Base-by-base conservation (phyloP, 2,888 invertebrate genomes). In the Polyommatus iphigenia region DNA sequence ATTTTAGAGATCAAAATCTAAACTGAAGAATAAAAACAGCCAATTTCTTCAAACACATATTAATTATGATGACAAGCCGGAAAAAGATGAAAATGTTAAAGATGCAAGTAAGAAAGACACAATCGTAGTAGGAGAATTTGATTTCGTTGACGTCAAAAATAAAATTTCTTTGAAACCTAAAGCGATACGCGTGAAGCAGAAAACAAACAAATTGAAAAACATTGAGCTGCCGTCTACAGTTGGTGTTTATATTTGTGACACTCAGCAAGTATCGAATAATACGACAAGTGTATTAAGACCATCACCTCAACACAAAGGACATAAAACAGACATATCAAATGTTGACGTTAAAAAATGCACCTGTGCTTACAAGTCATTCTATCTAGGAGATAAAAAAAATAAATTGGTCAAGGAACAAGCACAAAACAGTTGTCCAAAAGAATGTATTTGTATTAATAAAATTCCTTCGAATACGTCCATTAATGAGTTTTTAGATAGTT, bases 401-500 rank as follows among this genome's bases (percentile, higher is more conserved):
- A 84, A 54, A n/a, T 20, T 36, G 24, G 76, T 46, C 78, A 80
- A 75, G 76, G 79, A 54, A 4, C 80, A 80, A 29, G 78, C 76
- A 29, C 78, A 83, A n/a, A 54, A 78, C 32, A 50, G 75, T 20
- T 91, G 90, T 80, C 81, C 81, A 62, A 87, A 83, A 76, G 82
- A 87, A 54, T 87, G 88, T 81, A 82, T 82, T 79, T 93, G 93
- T 85, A 91, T 93, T 80, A 85, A 89, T 82, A 91, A 89, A 85
- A 79, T 84, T 6, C 93, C 93, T 57, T 93, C 93, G 73, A 89
- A 85, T 78, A 87, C 87, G 62, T 93, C 93, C 4, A 86, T 93
- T 79, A 88, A 93, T 81, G 86, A 87, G 79, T 84, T 93, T 77
- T 83, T 93, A 75, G 84, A 87, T 77, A 87, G 84, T 18, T 86